Percentiles rank a stretch among this genome's conserved stretches.
phyloP scores from a whole-genome alignment of 2,888 invertebrate species.

The Cephonodes hylas region DNA sequence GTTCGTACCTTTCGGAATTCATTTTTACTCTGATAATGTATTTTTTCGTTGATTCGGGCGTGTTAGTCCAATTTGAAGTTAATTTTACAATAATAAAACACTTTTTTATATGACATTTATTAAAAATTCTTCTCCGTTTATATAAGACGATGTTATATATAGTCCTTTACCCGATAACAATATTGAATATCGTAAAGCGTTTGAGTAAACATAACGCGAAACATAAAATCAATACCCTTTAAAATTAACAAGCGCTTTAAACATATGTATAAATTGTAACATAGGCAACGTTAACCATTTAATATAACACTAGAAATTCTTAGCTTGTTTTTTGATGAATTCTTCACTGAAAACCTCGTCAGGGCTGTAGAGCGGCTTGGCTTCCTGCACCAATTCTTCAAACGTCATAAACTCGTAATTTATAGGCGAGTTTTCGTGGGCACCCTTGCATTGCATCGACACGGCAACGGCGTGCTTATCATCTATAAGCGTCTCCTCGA shows the following conservation, averaged over 20 bases:
- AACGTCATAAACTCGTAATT: constrained; percentile 81
- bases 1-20: constrained; percentile 86
- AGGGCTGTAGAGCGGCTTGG: constrained; percentile 58
- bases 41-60: background rate
- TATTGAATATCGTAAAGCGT: background rate
- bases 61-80: constrained; percentile 1
- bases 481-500: constrained; percentile 91
- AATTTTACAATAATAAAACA: background rate
- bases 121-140: background rate
- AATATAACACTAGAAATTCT: constrained; percentile 27
- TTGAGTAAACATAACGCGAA: background rate
- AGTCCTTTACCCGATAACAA: background rate
- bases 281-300: background rate
- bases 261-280: background rate
- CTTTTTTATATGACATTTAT: constrained; percentile 1
- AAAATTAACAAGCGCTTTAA: background rate
- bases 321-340: constrained; percentile 81
- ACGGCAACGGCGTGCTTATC: constrained; percentile 90
- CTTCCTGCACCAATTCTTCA: constrained; percentile 81
- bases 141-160: background rate
- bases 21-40: constrained; percentile 11
- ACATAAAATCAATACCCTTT: background rate
- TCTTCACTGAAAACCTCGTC: constrained; percentile 80
- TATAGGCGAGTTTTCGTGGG: constrained; percentile 29
- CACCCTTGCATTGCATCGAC: constrained; percentile 73